These are phyloP conservation scores for Notolepis coatsorum DNA, from an alignment of 2,797 vertebrate species.

Conservation along the genomic window DNA sequence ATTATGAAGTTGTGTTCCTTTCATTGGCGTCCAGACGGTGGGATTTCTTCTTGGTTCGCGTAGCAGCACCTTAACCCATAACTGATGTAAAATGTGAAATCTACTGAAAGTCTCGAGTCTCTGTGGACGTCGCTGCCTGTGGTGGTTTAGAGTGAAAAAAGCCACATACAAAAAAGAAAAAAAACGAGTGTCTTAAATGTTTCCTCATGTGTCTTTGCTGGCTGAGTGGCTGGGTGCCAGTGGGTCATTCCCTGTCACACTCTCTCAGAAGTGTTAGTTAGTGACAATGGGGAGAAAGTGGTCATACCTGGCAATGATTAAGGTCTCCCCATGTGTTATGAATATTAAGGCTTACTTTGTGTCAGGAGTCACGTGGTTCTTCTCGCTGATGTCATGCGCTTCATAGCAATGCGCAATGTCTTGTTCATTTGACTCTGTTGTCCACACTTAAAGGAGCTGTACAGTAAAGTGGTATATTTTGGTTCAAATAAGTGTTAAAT, in stretches of 20 bases:
- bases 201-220: slow-evolving; percentile 45
- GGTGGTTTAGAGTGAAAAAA: slow-evolving; percentile 16
- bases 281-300: slow-evolving; percentile 23
- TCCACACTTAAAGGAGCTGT: no score
- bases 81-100: slow-evolving; percentile 31
- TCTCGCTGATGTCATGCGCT: slow-evolving; percentile 8
- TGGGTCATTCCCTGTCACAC: slow-evolving; percentile 16
- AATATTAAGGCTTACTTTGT: slow-evolving; percentile 11
- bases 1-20: slow-evolving; percentile 17
- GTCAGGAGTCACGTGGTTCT: no score
- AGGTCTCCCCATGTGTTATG: slow-evolving; percentile 12
- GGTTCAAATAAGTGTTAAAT: no score
- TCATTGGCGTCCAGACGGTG: slow-evolving; percentile 16
- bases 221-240: slow-evolving; percentile 27
- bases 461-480: no score
- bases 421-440: not conserved
- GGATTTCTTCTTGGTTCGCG: slow-evolving; percentile 19
- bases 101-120: slow-evolving; percentile 9
- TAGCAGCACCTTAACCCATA: slow-evolving; percentile 11
- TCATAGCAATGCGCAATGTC: not conserved
- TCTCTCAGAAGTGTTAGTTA: slow-evolving; percentile 21
- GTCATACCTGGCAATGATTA: slow-evolving; percentile 28
- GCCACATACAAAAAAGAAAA: slow-evolving; percentile 24
- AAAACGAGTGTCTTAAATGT: slow-evolving; percentile 42
- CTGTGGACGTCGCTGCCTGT: slow-evolving; percentile 13